Conservation (phyloP, 2,113 vertebrate genomes). For the Mirza zaza region DNA sequence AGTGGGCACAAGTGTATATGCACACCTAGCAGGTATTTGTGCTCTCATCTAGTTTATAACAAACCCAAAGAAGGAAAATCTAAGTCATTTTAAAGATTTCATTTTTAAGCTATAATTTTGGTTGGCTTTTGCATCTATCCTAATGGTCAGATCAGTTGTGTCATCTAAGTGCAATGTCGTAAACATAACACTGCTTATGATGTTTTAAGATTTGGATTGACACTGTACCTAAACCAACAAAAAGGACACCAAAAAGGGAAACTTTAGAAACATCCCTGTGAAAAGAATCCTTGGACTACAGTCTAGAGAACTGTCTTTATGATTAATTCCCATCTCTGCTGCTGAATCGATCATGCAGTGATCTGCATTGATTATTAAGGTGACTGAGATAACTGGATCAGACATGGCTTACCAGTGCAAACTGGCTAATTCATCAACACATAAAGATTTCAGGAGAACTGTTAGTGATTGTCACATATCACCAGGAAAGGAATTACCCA, state of each 20-base stretch:
- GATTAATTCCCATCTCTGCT: conserved; percentile 71
- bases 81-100: neutral
- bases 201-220: neutral
- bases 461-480: conserved; percentile 75
- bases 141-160: neutral
- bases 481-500: conserved; percentile 64
- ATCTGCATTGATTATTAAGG: conserved; percentile 77
- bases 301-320: conserved; percentile 69
- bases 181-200: neutral
- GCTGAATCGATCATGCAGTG: conserved; percentile 70
- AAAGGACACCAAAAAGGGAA: conserved; percentile 31
- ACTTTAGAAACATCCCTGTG: neutral
- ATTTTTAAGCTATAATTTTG: neutral
- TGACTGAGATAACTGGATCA: conserved; percentile 72
- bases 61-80: neutral
- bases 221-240: neutral
- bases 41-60: neutral
- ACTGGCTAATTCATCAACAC: conserved; percentile 78
- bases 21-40: neutral
- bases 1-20: neutral
- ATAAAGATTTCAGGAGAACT: conserved; percentile 65
- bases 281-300: conserved; percentile 39
- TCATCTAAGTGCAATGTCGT: neutral
- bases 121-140: neutral
- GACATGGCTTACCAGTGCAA: conserved; percentile 72